phyloP scores from a whole-genome alignment of 2,797 vertebrate genomes.

The Falco novaeseelandiae region DNA sequence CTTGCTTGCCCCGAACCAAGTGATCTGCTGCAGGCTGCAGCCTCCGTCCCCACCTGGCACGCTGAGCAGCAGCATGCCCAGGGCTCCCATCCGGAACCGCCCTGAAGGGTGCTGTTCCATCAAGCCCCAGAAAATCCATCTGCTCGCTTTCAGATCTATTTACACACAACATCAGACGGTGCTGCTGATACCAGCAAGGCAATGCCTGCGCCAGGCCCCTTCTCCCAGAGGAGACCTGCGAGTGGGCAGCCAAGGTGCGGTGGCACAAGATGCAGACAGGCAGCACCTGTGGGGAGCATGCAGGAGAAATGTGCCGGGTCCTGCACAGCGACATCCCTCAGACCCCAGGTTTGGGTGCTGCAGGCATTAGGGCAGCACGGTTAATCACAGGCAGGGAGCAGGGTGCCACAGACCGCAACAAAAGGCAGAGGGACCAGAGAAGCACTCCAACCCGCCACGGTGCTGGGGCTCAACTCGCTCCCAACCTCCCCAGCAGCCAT shows the following conservation, averaged over 20 bases:
- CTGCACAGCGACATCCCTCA: fast-evolving
- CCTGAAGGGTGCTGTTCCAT: neutral
- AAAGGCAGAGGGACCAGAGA: neutral
- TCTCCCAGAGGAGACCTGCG: neutral
- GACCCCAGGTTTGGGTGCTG: fast-evolving
- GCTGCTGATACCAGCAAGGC: neutral
- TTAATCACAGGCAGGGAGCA: neutral
- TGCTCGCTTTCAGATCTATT: neutral
- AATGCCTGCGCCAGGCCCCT: fast-evolving
- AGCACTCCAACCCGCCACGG: neutral
- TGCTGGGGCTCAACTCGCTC: neutral
- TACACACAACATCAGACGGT: fast-evolving
- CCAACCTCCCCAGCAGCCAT: neutral
- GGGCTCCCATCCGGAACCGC: neutral
- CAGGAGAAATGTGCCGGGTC: neutral
- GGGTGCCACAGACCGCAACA: neutral
- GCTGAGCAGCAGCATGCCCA: fast-evolving
- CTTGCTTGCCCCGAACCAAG: neutral
- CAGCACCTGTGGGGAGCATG: fast-evolving
- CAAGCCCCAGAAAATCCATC: neutral
- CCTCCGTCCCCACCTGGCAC: fast-evolving
- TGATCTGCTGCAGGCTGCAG: neutral
- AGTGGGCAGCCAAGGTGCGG: fast-evolving
- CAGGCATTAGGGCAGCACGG: neutral
- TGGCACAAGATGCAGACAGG: neutral